Evolutionary conservation across 2,888 invertebrate species (phyloP).

Genomic region (Capitulum mitella): DNA sequence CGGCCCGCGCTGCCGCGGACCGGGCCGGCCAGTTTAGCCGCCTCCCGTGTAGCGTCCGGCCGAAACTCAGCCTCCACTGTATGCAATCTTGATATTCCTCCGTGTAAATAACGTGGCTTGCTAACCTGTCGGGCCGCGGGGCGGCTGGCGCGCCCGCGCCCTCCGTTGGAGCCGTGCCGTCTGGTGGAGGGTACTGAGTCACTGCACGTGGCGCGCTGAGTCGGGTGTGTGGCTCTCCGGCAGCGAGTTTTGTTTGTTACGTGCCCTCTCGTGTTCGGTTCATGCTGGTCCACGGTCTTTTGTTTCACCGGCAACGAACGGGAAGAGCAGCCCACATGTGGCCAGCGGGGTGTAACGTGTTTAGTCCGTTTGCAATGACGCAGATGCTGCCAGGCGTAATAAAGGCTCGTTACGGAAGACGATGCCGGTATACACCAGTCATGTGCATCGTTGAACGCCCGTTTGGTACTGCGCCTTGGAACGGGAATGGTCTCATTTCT

Average conservation of each 20-base stretch:
- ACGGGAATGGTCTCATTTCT: too few relatives aligned
- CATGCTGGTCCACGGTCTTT: neutral
- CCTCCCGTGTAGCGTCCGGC: too few relatives aligned
- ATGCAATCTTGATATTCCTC: neutral
- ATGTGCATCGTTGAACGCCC: too few relatives aligned
- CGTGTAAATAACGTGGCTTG: neutral
- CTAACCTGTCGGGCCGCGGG: neutral
- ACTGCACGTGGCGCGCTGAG: neutral
- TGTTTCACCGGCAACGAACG: too few relatives aligned
- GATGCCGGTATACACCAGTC: too few relatives aligned
- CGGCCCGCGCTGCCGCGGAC: too few relatives aligned
- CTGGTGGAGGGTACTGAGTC: neutral
- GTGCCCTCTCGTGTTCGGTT: neutral
- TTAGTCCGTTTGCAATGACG: neutral
- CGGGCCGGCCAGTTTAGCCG: too few relatives aligned
- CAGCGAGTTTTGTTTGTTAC: neutral
- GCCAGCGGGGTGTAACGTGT: neutral
- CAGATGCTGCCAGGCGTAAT: neutral
- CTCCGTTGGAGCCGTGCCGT: neutral
- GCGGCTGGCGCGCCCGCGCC: too few relatives aligned
- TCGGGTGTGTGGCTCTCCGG: neutral
- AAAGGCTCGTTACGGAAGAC: neutral
- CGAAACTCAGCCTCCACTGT: neutral
- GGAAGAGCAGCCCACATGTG: too few relatives aligned
- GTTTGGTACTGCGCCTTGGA: too few relatives aligned